Evolutionary conservation across 1,140 invertebrate species (phyloP).

Genomic region (Anastrepha ludens): DNA sequence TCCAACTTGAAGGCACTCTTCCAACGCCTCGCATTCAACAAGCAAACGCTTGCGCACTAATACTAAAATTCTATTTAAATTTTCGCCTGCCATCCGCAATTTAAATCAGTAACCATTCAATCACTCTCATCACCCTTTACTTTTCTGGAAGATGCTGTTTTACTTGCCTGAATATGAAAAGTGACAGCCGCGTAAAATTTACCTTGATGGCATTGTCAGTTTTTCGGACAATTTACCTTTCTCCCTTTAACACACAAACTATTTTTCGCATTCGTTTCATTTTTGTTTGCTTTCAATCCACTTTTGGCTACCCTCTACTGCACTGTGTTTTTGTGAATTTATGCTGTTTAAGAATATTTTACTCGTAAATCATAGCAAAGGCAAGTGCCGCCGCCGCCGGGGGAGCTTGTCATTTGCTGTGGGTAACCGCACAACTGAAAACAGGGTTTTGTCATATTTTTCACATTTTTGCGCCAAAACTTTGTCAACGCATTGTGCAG

Average conservation of each 20-base stretch:
- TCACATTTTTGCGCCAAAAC: background rate
- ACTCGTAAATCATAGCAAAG: conserved; percentile 10
- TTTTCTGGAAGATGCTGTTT: background rate
- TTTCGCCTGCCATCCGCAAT: background rate
- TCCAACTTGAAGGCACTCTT: too few relatives aligned
- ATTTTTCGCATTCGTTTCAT: background rate
- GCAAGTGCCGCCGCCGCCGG: background rate
- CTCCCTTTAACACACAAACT: background rate
- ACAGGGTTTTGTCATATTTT: too few relatives aligned
- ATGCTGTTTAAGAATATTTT: background rate
- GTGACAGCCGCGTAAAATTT: background rate
- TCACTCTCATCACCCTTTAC: background rate
- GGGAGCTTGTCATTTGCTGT: conserved; percentile 23
- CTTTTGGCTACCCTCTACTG: background rate
- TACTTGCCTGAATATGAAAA: background rate
- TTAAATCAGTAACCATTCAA: background rate
- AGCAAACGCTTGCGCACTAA: too few relatives aligned
- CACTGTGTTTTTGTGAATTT: background rate
- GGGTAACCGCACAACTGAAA: conserved; percentile 40
- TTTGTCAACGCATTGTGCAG: background rate
- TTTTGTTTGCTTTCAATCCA: background rate
- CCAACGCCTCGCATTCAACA: too few relatives aligned
- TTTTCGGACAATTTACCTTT: background rate
- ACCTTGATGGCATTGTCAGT: background rate
- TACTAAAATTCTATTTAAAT: too few relatives aligned